Evolutionary conservation across 1,140 invertebrate genomes (phyloP), one percentile per base, ranked within the genome.

Genomic region (Cecropterus lyciades): DNA sequence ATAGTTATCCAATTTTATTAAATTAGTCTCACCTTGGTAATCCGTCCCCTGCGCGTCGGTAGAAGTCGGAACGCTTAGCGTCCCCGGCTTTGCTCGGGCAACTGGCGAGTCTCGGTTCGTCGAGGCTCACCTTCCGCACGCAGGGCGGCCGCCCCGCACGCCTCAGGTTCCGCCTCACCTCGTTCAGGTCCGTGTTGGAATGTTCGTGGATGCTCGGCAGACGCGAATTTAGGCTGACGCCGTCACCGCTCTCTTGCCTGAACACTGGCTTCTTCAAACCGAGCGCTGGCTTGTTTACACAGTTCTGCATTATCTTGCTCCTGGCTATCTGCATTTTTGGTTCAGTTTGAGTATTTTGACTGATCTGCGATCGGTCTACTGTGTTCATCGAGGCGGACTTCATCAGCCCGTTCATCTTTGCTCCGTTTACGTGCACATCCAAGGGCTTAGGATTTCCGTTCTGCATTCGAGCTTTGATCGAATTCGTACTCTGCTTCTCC

Each of bases 151-250:
- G 62, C 33, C 45, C 69, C 52, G 11, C 57, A 27, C 48, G 67
- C 10, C 40, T 46, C 20, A 20, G 33, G 24, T 46, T 62, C 60
- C 66, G 73, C 52, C 67, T 71, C 9, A 53, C 71, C 6, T 80
- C 79, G 20, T 43, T 67, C 53, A 77, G 33, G 2, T 87, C 81
- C 6, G 65, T 65, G 37, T 79, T 84, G 72, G 80, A 85, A 77
- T 89, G 85, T 72, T 91, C 88, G 11, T 81, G 72, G 27, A 89
- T 91, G 14, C 84, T 81, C 2, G 88, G 82, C 53, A 89, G 65
- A 6, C 88, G 60, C 0, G 79, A 56, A 16, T 80, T 79, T 5
- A 80, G 45, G 0, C 62, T 55, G 14, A 24, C 45, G 1, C 81
- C 76, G 62, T 89, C 88, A 0, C 88, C 88, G 33, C 71, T 85